Percentiles rank a stretch among this genome's conserved stretches.
Conservation (phyloP, 2,113 vertebrate species). For the Harpagus bidentatus region DNA sequence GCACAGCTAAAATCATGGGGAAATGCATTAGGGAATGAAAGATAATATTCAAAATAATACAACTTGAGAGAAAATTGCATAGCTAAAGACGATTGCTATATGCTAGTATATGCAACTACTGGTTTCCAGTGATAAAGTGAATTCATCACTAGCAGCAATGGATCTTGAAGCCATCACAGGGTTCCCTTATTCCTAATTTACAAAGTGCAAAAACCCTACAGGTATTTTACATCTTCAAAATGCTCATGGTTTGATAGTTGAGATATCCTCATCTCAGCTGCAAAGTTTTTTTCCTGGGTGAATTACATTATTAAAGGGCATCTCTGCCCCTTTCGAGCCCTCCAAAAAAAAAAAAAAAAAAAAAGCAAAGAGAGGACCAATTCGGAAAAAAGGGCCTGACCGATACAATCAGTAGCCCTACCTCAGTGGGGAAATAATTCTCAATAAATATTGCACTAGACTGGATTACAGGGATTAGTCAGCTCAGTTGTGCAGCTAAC, state of each 20-base stretch:
- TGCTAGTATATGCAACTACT: not conserved
- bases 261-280: not conserved
- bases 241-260: not conserved
- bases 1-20: not conserved
- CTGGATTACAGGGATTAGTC: not conserved
- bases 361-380: not conserved
- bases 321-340: not conserved
- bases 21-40: not conserved
- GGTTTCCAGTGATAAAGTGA: not conserved
- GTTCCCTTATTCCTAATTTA: not conserved
- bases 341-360: not conserved
- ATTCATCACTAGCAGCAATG: not conserved
- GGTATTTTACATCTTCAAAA: not conserved
- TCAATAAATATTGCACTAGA: not conserved
- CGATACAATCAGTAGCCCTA: not conserved
- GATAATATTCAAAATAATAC: not conserved
- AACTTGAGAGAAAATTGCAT: not conserved
- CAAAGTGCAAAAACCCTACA: not conserved
- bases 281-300: not conserved
- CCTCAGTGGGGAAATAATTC: not conserved
- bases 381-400: not conserved
- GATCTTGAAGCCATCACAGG: not conserved
- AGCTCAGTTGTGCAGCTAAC: not conserved
- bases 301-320: not conserved
- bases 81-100: not conserved